Evolutionary conservation across 2,797 vertebrate genomes (phyloP), one percentile per base, ranked within the genome.

Genomic region (Apogon talboti): DNA sequence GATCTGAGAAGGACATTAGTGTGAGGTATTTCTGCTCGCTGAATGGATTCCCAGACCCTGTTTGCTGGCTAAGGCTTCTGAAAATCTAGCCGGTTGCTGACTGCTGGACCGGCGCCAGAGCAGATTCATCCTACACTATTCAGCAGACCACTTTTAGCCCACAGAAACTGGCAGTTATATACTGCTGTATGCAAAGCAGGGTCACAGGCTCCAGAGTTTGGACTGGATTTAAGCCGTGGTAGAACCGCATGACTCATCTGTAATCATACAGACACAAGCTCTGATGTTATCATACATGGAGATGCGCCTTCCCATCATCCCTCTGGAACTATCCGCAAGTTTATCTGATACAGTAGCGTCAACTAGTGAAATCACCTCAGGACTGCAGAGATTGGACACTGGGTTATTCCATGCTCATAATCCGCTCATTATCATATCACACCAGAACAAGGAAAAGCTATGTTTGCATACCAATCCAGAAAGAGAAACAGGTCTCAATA

Each of bases 201-300:
- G 65, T 70, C 66, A 71, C 14, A 30, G 63, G 61, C 48, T 50
- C 38, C 16, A 12, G 47, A 45, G 43, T 51, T 61, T 24, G 49
- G 52, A 51, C 38, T 18, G 67, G 67, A 57, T 56, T 60, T 55
- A 53, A 54, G 50, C 51, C 19, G 13, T 38, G 11, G 55, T 38
- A 6, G 24, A 58, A 62, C 46, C 12, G 66, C 15, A 41, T 63
- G 57, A 67, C 66, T 83, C 74, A 69, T 76, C 66, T 14, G 51
- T 54, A 66, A 69, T 71, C 49, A 70, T 55, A 19, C 66, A 52
- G 58, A 65, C 42, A 0, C 12, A 55, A n/a, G 30, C 49, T 63
- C 30, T 69, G 71, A 68, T 66, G 48, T 70, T 60, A 66, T 73
- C 19, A 0, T 14, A 37, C n/a, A 13, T 35, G 64, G 47, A 37